Percentiles rank a stretch among this genome's conserved stretches.
phyloP scores from a whole-genome alignment of 2,797 vertebrate genomes.

The Acrocephalus scirpaceus region DNA sequence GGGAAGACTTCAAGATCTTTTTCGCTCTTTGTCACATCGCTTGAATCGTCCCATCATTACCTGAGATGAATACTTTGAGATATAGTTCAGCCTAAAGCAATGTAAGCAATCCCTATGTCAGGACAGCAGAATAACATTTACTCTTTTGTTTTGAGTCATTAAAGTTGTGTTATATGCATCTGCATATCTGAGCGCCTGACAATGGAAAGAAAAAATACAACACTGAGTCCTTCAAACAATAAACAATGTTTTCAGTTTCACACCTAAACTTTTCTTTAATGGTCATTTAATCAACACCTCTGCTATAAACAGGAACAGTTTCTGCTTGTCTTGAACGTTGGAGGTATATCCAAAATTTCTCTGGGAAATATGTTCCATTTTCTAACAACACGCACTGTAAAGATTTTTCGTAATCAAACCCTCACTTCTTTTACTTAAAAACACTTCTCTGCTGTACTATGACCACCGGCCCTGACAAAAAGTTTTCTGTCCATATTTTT shows the following conservation, averaged over 20 bases:
- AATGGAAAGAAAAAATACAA: not conserved
- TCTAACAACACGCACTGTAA: rapidly evolving
- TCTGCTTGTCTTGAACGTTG: too few species aligned
- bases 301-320: rapidly evolving
- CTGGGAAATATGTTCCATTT: too few species aligned
- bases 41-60: not conserved
- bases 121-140: too few species aligned
- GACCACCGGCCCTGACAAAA: rapidly evolving
- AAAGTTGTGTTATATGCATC: rapidly evolving
- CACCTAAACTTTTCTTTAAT: too few species aligned
- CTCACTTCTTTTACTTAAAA: too few species aligned
- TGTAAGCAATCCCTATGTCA: rapidly evolving
- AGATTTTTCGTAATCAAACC: not conserved
- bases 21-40: rapidly evolving
- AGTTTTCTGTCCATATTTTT: not conserved
- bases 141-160: not conserved
- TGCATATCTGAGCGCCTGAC: too few species aligned
- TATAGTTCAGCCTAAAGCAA: not conserved
- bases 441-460: too few species aligned
- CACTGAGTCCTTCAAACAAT: rapidly evolving
- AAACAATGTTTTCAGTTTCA: not conserved
- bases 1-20: not conserved
- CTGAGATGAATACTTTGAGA: not conserved
- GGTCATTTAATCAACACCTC: not conserved
- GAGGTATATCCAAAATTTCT: rapidly evolving